A percentile compares a stretch with the other conserved stretches of the same genome.
phyloP scores from a whole-genome alignment of 2,888 invertebrate species.

The Tridacna gigas region DNA sequence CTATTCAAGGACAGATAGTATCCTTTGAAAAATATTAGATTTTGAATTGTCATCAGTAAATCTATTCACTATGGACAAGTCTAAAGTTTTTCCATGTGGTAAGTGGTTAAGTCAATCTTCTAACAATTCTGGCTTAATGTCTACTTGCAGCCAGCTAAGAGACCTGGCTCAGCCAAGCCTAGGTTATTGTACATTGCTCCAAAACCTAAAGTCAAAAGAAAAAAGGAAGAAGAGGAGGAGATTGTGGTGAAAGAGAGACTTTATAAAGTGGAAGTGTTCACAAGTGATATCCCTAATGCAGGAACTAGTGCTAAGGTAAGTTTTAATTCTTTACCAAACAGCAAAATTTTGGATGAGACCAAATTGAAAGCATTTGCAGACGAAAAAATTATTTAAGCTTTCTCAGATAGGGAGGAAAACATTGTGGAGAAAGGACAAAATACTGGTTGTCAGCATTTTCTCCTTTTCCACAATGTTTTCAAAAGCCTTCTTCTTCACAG shows the following conservation, averaged over 20 bases:
- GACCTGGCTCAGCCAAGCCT: conserved; percentile 65
- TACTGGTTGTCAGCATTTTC: no score
- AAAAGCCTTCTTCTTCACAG: background rate
- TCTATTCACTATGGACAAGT: no score
- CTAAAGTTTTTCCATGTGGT: background rate
- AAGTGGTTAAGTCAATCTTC: no score
- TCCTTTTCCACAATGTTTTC: background rate
- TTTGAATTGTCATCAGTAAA: no score
- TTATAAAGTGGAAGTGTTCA: conserved; percentile 79
- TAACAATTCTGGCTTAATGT: background rate
- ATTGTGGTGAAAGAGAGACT: conserved; percentile 66
- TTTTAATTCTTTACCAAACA: background rate
- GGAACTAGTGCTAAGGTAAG: conserved; percentile 78
- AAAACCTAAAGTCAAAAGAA: conserved; percentile 68
- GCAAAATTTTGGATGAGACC: no score
- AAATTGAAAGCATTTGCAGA: no score
- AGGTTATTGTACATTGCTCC: conserved; percentile 77
- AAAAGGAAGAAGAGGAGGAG: conserved; percentile 61
- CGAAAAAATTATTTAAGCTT: no score
- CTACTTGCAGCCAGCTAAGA: conserved; percentile 60
- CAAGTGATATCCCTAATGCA: conserved; percentile 71
- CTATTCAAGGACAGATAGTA: no score
- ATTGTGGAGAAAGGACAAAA: no score
- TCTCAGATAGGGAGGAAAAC: no score
- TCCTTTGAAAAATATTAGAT: no score